Base-by-base conservation (phyloP, 2,888 invertebrate genomes). In the Drosophila quasianomalipes region DNA sequence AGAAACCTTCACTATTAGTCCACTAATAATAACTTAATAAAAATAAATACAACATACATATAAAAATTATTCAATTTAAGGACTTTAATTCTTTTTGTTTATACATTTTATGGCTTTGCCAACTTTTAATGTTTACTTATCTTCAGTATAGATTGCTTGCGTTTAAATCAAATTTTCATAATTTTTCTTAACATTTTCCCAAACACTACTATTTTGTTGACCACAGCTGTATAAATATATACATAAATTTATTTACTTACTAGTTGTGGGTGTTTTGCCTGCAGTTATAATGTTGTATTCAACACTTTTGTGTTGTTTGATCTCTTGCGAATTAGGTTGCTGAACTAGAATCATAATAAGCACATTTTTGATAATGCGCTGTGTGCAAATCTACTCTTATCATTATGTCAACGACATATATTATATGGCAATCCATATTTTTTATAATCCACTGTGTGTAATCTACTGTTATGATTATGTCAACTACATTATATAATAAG, bases 301-400 rank as follows among this genome's bases (percentile, higher is more conserved):
- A 57, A 57, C 57, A 39, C 5, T 57, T 39, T 39, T 39, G 37
- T n/a, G 37, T 55, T 19, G 16, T 26, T 26, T 55, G 54, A 22
- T 26, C 22, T 14, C 47, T 47, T 47, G 22, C 22, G 14, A 44
- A 22, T 22, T 44, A 7, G 22, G 6, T 14, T 14, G 16, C 14
- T 16, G 16, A 26, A 47, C 22, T 16, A 47, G 16, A 47, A 47
- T 16, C 26, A 47, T 9, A 47, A 47, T 47, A 47, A 26, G 16
- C 26, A 16, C 16, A 26, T 9, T 47, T 44, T 47, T 16, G 47
- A 22, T 47, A 47, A 47, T 47, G 22, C 47, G 16, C 22, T 47
- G 16, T 26, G 26, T 9, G 26, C 16, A 16, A 47, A 47, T 16
- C 16, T 26, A 9, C 16, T 16, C 26, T 9, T 37, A 26, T 55